Evolutionary conservation across 2,797 vertebrate genomes (phyloP), one percentile per base, ranked within the genome.

Genomic region (Chaetodon trifasciatus): DNA sequence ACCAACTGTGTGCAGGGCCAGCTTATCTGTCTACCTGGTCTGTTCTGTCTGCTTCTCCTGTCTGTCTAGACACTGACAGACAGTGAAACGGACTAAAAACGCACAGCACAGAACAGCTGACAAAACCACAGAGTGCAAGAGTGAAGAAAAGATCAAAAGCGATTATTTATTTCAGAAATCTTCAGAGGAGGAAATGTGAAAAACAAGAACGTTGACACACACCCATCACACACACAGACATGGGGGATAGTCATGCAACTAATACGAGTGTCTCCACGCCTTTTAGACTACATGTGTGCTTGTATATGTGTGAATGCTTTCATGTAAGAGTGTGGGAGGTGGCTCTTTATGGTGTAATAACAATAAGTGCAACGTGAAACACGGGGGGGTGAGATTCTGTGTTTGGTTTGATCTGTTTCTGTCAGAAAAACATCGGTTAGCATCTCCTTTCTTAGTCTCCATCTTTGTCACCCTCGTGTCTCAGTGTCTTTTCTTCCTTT

Each of bases 241-340:
- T 64, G 79, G 75, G 87, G 83, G 73, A 94, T 85, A 89, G 79
- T 88, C 93, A 93, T 93, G 91, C 93, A 91, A 86, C 89, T 91
- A 85, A 83, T 72, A 79, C 67, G 78, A 84, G 79, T 75, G 23
- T 61, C 73, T 76, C 12, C 78, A 13, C 40, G 17, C 21, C 53
- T 66, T 69, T 70, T 35, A 69, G n/a, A 58, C 44, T 23, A 3
- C 62, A 52, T 81, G n/a, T 77, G 75, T 72, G 68, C 40, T 46
- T 74, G 19, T 79, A 11, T 44, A 10, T 50, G 23, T 81, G 77
- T 70, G 57, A 72, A 68, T 44, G 3, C 11, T 39, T 75, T 74
- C 67, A 52, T 67, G 73, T 68, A 17, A 61, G 24, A 62, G 74
- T 78, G 69, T 82, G 44, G 74, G 70, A 57, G 24, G 49, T n/a